Evolutionary conservation across 2,888 invertebrate species (phyloP), one percentile per base, ranked within the genome.

Genomic region (Spodoptera exigua): DNA sequence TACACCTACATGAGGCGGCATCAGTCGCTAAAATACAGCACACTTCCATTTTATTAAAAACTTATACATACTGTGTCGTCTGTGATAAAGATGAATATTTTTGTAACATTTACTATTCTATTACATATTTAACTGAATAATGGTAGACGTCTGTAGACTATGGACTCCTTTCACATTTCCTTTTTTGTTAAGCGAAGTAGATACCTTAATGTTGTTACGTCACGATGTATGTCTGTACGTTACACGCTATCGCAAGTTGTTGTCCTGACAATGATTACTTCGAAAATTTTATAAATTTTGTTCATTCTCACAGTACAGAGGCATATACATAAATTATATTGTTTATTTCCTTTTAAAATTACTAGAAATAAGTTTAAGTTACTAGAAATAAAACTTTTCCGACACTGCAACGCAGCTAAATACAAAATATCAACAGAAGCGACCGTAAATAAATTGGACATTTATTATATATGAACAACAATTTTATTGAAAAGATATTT

Each of bases 1-100:
- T 71, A 71, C 63, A 64, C 54, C 51, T 37, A 48, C 13, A 55
- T 67, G 73, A 62, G 40, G 43, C 45, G 47, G 44, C 60, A 69
- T 60, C 48, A 57, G 56, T 41, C 44, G 49, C 62, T 61, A 70
- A 72, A n/a, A 67, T 56, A 37, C 37, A 64, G 53, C 37, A 47
- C 35, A n/a, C 10, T 55, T 16, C 5, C 4, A 27, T 49, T 45
- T 53, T 39, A 17, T 27, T 16, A n/a, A 12, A 43, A 18, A 37
- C 11, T 17, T 53, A n/a, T 16, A 18, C 16, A 39, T 43, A 44
- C 21, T 43, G 17, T 32, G 0, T n/a, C n/a, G 0, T 7, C 21
- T 16, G 21, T 41, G 36, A 14, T 9, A 27, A 21, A 48, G 3
- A 13, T 41, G 27, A 12, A 54, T 40, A 44, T 52, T 45, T 34